These are phyloP conservation scores for Xestia ashworthii DNA, from an alignment of 2,888 invertebrate genomes.

Conservation along the genomic window DNA sequence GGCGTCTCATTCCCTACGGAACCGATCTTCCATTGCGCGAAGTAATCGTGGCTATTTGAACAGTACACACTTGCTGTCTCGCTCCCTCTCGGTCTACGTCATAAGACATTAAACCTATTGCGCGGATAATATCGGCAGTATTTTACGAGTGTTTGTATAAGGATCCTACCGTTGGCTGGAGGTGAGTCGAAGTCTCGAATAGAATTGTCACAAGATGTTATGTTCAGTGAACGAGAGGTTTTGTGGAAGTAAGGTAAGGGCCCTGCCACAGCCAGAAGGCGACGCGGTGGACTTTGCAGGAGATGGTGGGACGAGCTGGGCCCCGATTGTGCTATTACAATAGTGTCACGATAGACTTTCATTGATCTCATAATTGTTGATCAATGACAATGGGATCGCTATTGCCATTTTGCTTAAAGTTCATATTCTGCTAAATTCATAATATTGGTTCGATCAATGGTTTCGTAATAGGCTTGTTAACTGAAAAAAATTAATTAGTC, in stretches of 20 bases:
- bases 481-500: no score
- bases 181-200: conserved; percentile 56
- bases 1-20: conserved; percentile 54
- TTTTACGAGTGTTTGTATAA: conserved; percentile 80
- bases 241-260: neutral
- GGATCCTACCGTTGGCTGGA: conserved; percentile 66
- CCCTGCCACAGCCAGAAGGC: no score
- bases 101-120: conserved; percentile 85
- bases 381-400: no score
- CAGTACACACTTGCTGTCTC: conserved; percentile 72
- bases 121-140: conserved; percentile 81
- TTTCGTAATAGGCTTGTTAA: no score
- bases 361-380: no score
- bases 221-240: neutral
- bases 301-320: no score
- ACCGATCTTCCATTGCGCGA: conserved; percentile 59
- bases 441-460: no score
- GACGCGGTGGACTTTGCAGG: no score
- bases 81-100: conserved; percentile 71
- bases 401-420: no score
- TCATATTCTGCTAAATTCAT: no score
- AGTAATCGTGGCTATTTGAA: conserved; percentile 79
- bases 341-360: no score
- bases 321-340: no score
- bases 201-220: conserved; percentile 20